phyloP scores from a whole-genome alignment of 2,797 vertebrate species.

The Holocentrus rufus region DNA sequence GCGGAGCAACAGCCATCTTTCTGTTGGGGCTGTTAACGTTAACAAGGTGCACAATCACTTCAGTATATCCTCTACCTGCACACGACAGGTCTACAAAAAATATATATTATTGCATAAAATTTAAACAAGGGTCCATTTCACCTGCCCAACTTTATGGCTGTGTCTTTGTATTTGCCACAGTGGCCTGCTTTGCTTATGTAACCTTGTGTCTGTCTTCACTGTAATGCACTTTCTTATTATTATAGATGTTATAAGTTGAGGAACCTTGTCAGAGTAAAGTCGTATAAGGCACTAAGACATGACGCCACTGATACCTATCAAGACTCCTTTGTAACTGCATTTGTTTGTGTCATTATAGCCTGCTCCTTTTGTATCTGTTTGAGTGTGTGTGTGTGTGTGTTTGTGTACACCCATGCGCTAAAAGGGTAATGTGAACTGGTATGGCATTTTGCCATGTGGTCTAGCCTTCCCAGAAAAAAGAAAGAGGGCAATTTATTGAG shows the following conservation, averaged over 20 bases:
- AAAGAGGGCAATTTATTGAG: slow-evolving; percentile 55
- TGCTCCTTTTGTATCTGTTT: neutral
- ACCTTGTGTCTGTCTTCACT: no score
- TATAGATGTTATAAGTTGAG: neutral
- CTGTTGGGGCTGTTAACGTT: no score
- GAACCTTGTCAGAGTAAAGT: neutral
- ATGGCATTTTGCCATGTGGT: slow-evolving; percentile 30
- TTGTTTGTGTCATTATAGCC: slow-evolving; percentile 1
- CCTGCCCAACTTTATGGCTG: no score
- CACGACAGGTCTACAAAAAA: no score
- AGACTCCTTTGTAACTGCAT: neutral
- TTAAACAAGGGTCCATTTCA: no score
- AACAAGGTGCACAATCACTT: no score
- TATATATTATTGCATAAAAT: no score
- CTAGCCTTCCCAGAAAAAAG: slow-evolving; percentile 42
- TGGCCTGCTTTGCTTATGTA: no score
- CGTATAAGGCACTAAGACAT: neutral
- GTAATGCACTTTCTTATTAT: neutral
- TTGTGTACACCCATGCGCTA: neutral
- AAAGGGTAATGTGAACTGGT: slow-evolving; percentile 31
- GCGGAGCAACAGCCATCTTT: no score
- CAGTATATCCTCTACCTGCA: no score
- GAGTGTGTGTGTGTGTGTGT: slow-evolving; percentile 6
- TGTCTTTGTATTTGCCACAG: no score
- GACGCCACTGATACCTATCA: slow-evolving; percentile 12